Evolutionary conservation across 2,113 vertebrate genomes (phyloP), one percentile per base, ranked within the genome.

Genomic region (Myotis lucifugus): DNA sequence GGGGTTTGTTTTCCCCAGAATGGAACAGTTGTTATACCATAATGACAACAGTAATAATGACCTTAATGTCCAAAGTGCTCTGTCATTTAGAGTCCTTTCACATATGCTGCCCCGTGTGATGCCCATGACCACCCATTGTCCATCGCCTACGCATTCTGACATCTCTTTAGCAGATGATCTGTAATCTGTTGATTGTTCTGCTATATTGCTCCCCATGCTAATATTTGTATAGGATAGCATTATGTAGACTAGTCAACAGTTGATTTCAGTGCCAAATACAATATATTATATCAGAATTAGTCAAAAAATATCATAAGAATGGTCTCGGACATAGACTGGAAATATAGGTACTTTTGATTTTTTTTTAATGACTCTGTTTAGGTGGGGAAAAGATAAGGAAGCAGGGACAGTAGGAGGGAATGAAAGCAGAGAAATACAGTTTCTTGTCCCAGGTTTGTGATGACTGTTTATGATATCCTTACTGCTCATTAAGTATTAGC

Each of bases 261-360:
- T 92, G 67, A 84, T 90, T 88, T 95, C 77, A 72, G 54, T 91
- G 94, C 96, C 95, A 97, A 95, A 95, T 78, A 85, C 18, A 89
- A 40, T 64, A 54, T 54, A 81, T 88, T 73, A 3, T 84, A 79
- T 89, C 48, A 77, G 81, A 66, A 88, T 93, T 88, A 61, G n/a
- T 14, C 70, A 93, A 69, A 95, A 92, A 82, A 1, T 76, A 69
- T 67, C 70, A 77, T 52, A 67, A 76, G 73, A 42, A 76, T 77
- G 5, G 6, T 85, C 74, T 73, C 79, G 81, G n/a, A 32, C 42
- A 27, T 87, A 88, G 29, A 76, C 23, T 50, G 74, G 40, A 52
- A 85, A 76, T 19, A 56, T 74, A n/a, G 7, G 8, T n/a, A 48
- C 27, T 64, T 93, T 86, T 61, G 3, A 74, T 66, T 66, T n/a